phyloP scores from a whole-genome alignment of 2,113 vertebrate genomes.

The Callocephalon fimbriatum region DNA sequence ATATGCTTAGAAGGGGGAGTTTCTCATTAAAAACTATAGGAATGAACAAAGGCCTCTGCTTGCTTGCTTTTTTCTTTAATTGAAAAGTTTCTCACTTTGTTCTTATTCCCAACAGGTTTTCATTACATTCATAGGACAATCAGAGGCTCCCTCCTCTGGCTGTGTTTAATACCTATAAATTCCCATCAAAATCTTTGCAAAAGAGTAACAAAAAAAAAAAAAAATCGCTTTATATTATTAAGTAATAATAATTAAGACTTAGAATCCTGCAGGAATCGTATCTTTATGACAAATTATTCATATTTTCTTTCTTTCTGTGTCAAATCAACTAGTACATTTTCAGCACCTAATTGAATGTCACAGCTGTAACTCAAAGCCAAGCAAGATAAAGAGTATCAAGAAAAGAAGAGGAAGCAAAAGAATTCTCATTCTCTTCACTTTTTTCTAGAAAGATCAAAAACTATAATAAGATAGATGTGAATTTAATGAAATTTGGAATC shows the following conservation, averaged over 20 bases:
- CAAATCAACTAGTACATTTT: slow-evolving; percentile 17
- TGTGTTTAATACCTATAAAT: slow-evolving; percentile 25
- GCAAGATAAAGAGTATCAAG: background rate
- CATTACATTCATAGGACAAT: background rate
- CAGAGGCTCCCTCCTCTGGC: background rate
- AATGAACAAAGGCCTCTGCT: background rate
- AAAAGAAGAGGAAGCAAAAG: background rate
- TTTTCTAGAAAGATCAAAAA: slow-evolving; percentile 37
- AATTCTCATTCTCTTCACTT: slow-evolving; percentile 8
- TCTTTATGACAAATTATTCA: slow-evolving; percentile 12
- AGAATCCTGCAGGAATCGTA: slow-evolving; percentile 3
- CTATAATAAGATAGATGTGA: background rate
- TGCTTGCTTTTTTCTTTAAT: background rate
- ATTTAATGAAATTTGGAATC: background rate
- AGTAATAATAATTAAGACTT: background rate
- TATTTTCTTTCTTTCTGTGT: background rate
- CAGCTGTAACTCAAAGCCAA: slow-evolving; percentile 21
- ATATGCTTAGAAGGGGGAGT: background rate
- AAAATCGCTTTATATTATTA: background rate
- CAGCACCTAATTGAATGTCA: slow-evolving; percentile 34
- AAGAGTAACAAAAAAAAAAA: background rate
- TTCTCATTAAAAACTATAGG: background rate
- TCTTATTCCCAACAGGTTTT: slow-evolving; percentile 18
- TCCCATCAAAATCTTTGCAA: slow-evolving; percentile 8
- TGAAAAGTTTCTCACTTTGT: slow-evolving; percentile 15